These are phyloP conservation scores for Leptarthrus brevirostris DNA, from an alignment of 2,888 invertebrate genomes.

Conservation along the genomic window DNA sequence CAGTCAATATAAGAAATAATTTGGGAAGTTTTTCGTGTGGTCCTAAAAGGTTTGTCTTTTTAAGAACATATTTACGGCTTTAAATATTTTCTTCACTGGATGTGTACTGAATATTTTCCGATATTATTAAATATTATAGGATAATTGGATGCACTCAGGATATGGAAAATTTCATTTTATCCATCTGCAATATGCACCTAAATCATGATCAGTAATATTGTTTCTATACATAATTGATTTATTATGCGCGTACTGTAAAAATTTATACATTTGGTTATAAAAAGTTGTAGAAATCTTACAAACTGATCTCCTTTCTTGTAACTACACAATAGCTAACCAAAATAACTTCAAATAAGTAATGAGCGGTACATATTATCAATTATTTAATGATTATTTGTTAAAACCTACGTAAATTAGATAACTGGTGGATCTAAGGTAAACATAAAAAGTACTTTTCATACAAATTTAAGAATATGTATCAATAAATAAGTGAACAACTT, in stretches of 20 bases:
- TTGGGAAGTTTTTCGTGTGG: too few species aligned
- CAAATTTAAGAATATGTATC: not conserved
- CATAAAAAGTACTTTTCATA: not conserved
- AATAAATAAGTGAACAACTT: not conserved
- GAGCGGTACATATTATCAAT: not conserved
- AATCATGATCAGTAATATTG: too few species aligned
- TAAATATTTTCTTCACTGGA: too few species aligned
- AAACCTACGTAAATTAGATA: not conserved
- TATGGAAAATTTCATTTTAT: too few species aligned
- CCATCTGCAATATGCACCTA: too few species aligned
- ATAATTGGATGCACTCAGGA: too few species aligned
- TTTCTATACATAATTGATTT: not conserved
- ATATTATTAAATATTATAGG: too few species aligned
- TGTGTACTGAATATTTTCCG: too few species aligned
- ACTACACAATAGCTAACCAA: slow-evolving; percentile 19
- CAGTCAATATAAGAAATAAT: too few species aligned
- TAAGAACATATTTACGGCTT: too few species aligned
- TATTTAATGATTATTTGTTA: not conserved
- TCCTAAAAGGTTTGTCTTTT: too few species aligned
- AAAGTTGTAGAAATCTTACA: slow-evolving; percentile 42
- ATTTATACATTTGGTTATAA: slow-evolving; percentile 44
- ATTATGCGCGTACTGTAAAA: slow-evolving; percentile 19
- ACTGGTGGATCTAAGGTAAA: not conserved
- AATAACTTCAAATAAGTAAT: slow-evolving; percentile 14
- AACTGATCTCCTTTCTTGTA: slow-evolving; percentile 24